Conservation (phyloP, 1,140 invertebrate species). For the Fragariocoptes setiger region DNA sequence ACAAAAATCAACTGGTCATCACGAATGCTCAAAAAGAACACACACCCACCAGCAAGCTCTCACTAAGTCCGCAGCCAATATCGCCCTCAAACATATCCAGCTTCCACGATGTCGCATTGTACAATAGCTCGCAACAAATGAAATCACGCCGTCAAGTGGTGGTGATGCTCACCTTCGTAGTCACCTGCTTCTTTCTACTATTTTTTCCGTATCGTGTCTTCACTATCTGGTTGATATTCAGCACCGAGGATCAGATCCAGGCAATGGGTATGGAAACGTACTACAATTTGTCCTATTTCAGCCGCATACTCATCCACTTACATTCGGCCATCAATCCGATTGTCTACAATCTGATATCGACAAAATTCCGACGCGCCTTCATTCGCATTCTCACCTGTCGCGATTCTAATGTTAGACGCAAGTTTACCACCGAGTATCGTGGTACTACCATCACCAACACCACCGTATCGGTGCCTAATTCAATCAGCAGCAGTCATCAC, state of each 20-base stretch:
- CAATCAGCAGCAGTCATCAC: no score
- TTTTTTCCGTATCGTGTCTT: slow-evolving; percentile 51
- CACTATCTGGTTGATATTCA: slow-evolving; percentile 44
- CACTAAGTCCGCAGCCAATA: no score
- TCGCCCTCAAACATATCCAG: no score
- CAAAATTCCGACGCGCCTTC: slow-evolving; percentile 55
- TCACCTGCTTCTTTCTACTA: slow-evolving; percentile 61
- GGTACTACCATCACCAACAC: background rate
- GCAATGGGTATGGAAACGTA: slow-evolving; percentile 38
- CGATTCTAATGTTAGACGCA: background rate
- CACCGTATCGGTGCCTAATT: no score
- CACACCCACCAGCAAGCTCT: no score
- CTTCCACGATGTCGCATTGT: no score
- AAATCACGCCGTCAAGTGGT: slow-evolving; percentile 25
- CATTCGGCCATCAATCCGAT: slow-evolving; percentile 68
- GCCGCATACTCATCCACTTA: slow-evolving; percentile 48
- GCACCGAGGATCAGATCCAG: slow-evolving; percentile 17
- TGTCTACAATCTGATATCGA: slow-evolving; percentile 51
- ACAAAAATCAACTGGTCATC: no score
- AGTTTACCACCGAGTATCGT: background rate
- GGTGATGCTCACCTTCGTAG: slow-evolving; percentile 55
- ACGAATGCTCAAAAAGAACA: no score
- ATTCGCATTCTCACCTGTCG: background rate
- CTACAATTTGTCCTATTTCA: slow-evolving; percentile 52
- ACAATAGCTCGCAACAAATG: no score